Evolutionary conservation across 2,113 vertebrate species (phyloP), one percentile per base, ranked within the genome.

Genomic region (Lepidothrix coronata): DNA sequence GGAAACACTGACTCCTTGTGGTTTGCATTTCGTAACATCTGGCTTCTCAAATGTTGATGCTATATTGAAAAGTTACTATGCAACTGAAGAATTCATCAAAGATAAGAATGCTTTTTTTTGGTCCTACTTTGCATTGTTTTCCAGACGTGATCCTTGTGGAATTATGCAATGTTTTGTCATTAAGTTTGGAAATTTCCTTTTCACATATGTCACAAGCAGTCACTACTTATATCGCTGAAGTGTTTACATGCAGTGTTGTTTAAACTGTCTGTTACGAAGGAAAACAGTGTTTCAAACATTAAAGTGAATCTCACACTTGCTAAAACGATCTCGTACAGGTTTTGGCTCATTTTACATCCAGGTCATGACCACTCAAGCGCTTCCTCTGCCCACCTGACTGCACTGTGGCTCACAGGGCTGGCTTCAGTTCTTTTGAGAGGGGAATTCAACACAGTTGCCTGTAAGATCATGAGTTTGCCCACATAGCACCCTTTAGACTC

Each of bases 291-390:
- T 94, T 79, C 35, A 65, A 75, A 76, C 1, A 0, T 14, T 23
- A 8, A 21, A 75, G 25, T 28, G 49, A 59, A 72, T 8, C 18
- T 76, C 23, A 51, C 0, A 0, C 9, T 61, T 83, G 27, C 35
- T 59, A 80, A 90, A 71, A 48, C 4, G 0, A 51, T 27, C 5
- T 77, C 37, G 44, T 49, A 4, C 5, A 27, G 11, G 19, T 28
- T 49, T 87, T 2, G 1, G 5, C 23, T 73, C 10, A 13, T 59
- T 67, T 19, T 21, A 25, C 33, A 39, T 39, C 22, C 51, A 63
- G 39, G 30, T 24, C 1, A 1, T 16, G 35, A 57, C 6, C 4
- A 21, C 6, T 13, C 58, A 21, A 11, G 23, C 0, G 0, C 41
- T 52, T 59, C 10, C 3, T 46, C 28, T 62, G 57, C 27, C 25